Evolutionary conservation across 2,113 vertebrate species (phyloP).

Genomic region (Sorex araneus): DNA sequence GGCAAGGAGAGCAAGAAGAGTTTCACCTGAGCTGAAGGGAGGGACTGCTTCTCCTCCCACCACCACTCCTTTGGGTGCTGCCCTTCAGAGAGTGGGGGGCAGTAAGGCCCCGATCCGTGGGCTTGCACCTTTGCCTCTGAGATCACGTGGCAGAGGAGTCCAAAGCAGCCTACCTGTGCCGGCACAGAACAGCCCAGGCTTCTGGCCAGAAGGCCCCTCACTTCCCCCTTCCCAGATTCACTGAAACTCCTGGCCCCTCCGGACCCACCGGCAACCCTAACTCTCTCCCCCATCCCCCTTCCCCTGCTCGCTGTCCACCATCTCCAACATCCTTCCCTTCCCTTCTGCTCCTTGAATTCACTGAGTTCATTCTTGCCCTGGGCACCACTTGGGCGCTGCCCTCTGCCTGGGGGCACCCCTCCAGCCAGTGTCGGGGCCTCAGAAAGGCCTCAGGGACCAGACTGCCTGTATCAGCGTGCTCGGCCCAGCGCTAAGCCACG

Average conservation of each 20-base stretch:
- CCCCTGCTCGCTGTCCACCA: not conserved
- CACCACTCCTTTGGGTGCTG: too few species aligned
- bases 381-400: not conserved
- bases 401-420: not conserved
- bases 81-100: not conserved
- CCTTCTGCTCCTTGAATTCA: slow-evolving; percentile 11
- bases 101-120: not conserved
- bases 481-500: too few species aligned
- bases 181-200: not conserved
- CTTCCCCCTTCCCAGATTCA: not conserved
- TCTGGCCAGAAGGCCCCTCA: not conserved
- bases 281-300: not conserved
- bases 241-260: rapidly evolving
- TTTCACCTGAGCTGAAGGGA: not conserved
- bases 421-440: not conserved
- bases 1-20: too few species aligned
- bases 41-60: not conserved
- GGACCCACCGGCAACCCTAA: not conserved
- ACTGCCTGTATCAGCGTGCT: not conserved
- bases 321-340: not conserved
- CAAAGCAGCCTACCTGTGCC: not conserved
- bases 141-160: not conserved
- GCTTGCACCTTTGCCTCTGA: not conserved
- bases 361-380: not conserved
- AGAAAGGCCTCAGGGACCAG: not conserved